These are phyloP conservation scores for Drosophila pallidifrons DNA, from an alignment of 1,140 invertebrate species.

Conservation along the genomic window DNA sequence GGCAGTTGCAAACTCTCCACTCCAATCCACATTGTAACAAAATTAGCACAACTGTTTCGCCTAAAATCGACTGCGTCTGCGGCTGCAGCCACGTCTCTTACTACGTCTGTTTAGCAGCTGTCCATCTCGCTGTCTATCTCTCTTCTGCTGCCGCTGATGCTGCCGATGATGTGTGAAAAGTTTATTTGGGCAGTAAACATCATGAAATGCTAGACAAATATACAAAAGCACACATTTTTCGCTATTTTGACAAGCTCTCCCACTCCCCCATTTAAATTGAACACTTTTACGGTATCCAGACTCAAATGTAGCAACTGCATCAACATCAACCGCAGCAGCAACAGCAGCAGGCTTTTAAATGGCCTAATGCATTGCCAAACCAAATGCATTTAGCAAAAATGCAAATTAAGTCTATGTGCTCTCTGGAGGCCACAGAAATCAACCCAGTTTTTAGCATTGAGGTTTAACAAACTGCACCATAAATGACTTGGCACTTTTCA, in stretches of 20 bases:
- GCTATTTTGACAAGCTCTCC: slow-evolving; percentile 19
- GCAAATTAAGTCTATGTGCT: slow-evolving; percentile 42
- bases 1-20: slow-evolving; percentile 7
- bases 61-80: slow-evolving; percentile 26
- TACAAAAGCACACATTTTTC: slow-evolving; percentile 48
- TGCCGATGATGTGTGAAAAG: slow-evolving; percentile 79
- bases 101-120: slow-evolving; percentile 22
- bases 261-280: background rate
- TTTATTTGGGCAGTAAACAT: slow-evolving; percentile 79
- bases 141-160: slow-evolving; percentile 26
- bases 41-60: slow-evolving; percentile 45
- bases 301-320: slow-evolving; percentile 40
- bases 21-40: slow-evolving; percentile 5
- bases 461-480: background rate
- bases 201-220: slow-evolving; percentile 74
- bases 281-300: slow-evolving; percentile 13
- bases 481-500: slow-evolving; percentile 1
- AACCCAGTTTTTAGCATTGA: slow-evolving; percentile 7
- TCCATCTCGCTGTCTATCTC: background rate
- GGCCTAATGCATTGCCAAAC: slow-evolving; percentile 30
- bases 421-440: background rate
- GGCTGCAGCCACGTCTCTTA: background rate
- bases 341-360: slow-evolving; percentile 31
- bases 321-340: slow-evolving; percentile 21
- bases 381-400: slow-evolving; percentile 44